Base-by-base conservation (phyloP, 37 sponge, comb jelly and placozoan genomes). In the Diacarnus erythraeanus region DNA sequence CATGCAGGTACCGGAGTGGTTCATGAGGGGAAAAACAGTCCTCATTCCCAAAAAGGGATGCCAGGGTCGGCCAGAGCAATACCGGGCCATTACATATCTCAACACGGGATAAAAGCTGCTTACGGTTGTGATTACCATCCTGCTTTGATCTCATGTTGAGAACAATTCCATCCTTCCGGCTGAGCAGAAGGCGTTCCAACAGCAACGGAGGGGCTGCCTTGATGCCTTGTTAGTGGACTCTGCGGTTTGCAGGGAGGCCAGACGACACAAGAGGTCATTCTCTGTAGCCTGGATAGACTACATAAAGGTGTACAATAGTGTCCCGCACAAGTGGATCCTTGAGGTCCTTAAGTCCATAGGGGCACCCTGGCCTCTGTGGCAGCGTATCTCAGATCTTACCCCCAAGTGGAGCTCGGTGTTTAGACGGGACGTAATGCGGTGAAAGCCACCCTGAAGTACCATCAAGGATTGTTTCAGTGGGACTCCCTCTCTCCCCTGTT, bases 41-140 rank as follows among this genome's bases (percentile, higher is more conserved):
- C 75, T 83, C 3, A 83, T 83, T 9, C 84, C 84, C 8, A 83
- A 83, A 57, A 64, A 76, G 56, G 84, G 84, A 37, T 29, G 43
- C 34, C 40, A 54, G 34, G 40, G 42, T 3, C 37, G 59, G 22
- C 77, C 71, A 18, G 84, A 44, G 23, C 60, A 75, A 22, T 83
- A 34, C 69, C 54, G 70, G 39, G 59, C 77, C 40, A 68, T 83
- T 2, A 68, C 84, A 12, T 54, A 69, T 29, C 76, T 75, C 39
- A 83, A 83, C 75, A 82, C 72, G 6, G 23, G 29, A n/a, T 74
- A 82, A 66, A 82, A 82, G 75, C n/a, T 54, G 34, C 1, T 63
- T 35, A 73, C 75, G 20, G 75, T 2, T 17, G 56, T 64, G 20
- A 68, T 68, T 6, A 38, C 69, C 5, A 15, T 27, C 5, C 15